Conservation (phyloP, 2,888 invertebrate species). For the Autographa pulchrina region DNA sequence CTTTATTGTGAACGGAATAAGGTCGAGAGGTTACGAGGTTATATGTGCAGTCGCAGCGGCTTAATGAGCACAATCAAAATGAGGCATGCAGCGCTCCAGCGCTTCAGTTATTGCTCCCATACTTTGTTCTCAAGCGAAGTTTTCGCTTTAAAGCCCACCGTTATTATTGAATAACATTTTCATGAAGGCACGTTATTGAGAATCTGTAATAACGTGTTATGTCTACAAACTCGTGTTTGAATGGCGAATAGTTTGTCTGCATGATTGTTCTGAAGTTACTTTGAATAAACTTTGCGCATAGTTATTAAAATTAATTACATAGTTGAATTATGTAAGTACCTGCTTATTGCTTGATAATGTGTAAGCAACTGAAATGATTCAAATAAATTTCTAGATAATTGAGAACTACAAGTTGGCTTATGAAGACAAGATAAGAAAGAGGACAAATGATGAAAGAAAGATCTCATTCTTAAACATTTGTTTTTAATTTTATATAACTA, state of each 20-base stretch:
- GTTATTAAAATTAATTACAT: not conserved
- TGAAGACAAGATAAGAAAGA: too few species aligned
- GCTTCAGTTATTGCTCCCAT: slow-evolving; percentile 60
- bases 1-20: slow-evolving; percentile 58
- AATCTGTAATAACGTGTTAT: slow-evolving; percentile 48
- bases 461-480: too few species aligned
- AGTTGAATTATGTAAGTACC: not conserved
- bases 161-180: slow-evolving; percentile 55
- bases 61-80: slow-evolving; percentile 75
- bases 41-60: slow-evolving; percentile 57
- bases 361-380: too few species aligned
- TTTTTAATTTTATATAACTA: not conserved
- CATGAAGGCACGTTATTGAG: slow-evolving; percentile 50
- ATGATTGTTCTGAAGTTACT: not conserved
- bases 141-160: slow-evolving; percentile 33
- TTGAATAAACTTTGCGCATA: not conserved
- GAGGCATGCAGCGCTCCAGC: slow-evolving; percentile 60
- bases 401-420: too few species aligned
- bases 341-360: too few species aligned
- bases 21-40: slow-evolving; percentile 57
- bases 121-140: slow-evolving; percentile 54
- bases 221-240: slow-evolving; percentile 36
- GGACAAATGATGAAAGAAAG: too few species aligned
- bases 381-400: too few species aligned
- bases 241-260: not conserved